Conservation (phyloP, 2,888 invertebrate genomes). For the Griposia aprilina region DNA sequence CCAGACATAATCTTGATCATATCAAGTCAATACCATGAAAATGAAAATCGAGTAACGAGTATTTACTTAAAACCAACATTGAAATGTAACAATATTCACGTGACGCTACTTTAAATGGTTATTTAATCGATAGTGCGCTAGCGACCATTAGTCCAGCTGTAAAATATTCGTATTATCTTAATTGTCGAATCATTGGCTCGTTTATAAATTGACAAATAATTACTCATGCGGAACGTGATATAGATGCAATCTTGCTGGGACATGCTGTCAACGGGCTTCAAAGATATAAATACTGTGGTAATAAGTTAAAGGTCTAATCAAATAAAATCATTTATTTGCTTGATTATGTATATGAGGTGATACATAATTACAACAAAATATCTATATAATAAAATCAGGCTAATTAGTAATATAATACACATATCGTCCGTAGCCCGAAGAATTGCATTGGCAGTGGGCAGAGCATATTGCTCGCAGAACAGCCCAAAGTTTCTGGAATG, state of each 20-base stretch:
- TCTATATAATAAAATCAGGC: too few species aligned
- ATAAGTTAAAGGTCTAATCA: background rate
- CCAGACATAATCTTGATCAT: background rate
- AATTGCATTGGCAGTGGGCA: too few species aligned
- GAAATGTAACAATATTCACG: slow-evolving; percentile 18
- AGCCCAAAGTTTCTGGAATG: too few species aligned
- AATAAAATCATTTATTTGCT: too few species aligned
- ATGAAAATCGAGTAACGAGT: background rate
- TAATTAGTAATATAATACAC: background rate
- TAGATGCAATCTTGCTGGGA: slow-evolving; percentile 17
- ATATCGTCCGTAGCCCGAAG: too few species aligned
- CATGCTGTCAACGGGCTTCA: background rate
- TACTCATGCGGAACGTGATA: slow-evolving; percentile 24
- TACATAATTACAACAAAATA: too few species aligned
- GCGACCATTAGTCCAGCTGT: slow-evolving; percentile 61
- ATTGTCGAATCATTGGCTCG: slow-evolving; percentile 66
- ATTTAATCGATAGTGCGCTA: slow-evolving; percentile 52
- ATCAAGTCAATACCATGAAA: background rate
- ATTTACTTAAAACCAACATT: slow-evolving; percentile 10
- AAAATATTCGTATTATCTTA: slow-evolving; percentile 67
- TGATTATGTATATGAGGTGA: too few species aligned
- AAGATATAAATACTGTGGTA: background rate
- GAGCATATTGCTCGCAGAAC: too few species aligned
- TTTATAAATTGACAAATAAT: slow-evolving; percentile 48
- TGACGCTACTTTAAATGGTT: slow-evolving; percentile 51